Base-by-base conservation (phyloP, 2,113 vertebrate species). In the Anarrhichthys ocellatus region DNA sequence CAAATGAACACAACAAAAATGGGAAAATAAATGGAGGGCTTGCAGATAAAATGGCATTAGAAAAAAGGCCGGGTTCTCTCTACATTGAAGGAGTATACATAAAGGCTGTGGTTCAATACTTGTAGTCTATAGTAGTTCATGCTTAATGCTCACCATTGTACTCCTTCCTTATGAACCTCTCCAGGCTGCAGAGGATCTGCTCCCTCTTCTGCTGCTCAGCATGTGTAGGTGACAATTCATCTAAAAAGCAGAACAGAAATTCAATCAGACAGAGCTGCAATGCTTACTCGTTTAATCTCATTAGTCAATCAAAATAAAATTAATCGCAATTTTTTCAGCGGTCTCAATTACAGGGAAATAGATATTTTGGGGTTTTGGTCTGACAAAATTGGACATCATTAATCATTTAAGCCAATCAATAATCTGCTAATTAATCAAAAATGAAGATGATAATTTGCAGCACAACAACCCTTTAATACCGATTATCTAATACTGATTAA, bases 141-240 rank as follows among this genome's bases (percentile, higher is more conserved):
- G n/a, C 67, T 20, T 20, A 0, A 10, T 36, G 87, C 96, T 90
- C 95, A 99, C 98, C 97, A 66, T 98, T 98, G 85, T 96, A 99
- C 83, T 99, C 98, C 81, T 98, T 99, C 46, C 98, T 95, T 87
- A 99, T 99, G 90, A 99, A 99, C 79, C 97, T 95, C 94, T 99
- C 98, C 94, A 99, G 94, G 75, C 97, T 92, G 82, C 88, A 96
- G 62, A 99, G 95, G 90, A 99, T 99, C 93, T 98, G 97, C 73
- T 99, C 98, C 86, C 98, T 95, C 92, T 97, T 98, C 94, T 99
- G 97, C 89, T 99, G 97, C 90, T 99, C 98, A 65, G 90, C 86
- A 4, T 73, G 81, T 3, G 96, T 95, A 14, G 97, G 98, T 6
- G 97, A 98, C 88, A 99, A 87, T 58, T 99, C 97, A 93, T 96